phyloP scores from a whole-genome alignment of 2,888 invertebrate species.

The Uloborus plumipes region DNA sequence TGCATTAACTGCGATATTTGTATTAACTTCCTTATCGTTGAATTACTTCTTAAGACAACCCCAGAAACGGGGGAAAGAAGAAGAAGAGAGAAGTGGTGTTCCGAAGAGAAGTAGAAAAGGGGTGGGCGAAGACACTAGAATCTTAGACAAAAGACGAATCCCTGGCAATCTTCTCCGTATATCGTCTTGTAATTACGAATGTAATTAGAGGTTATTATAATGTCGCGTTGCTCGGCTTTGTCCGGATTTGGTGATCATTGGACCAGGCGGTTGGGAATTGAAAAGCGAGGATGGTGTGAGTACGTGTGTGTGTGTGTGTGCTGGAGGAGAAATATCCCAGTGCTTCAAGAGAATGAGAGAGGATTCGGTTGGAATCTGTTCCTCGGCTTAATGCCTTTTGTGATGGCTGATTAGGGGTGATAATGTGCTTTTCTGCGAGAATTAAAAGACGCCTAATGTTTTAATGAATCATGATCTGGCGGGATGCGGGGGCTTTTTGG shows the following conservation, averaged over 20 bases:
- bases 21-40: slow-evolving; percentile 49
- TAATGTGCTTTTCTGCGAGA: no score
- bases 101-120: slow-evolving; percentile 25
- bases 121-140: not conserved
- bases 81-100: not conserved
- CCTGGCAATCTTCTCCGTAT: slow-evolving; percentile 16
- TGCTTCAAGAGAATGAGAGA: no score
- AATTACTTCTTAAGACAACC: slow-evolving; percentile 35
- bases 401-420: no score
- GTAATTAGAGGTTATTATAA: slow-evolving; percentile 61
- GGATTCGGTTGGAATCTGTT: no score
- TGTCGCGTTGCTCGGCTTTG: slow-evolving; percentile 44
- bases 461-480: no score
- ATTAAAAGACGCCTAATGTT: no score
- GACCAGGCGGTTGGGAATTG: not conserved
- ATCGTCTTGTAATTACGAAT: slow-evolving; percentile 59
- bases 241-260: slow-evolving; percentile 47
- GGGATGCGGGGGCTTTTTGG: no score
- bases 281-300: no score
- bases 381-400: no score
- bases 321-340: no score
- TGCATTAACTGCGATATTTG: slow-evolving; percentile 56
- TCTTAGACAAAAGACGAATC: slow-evolving; percentile 41
- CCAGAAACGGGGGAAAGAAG: not conserved
- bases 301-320: no score